Evolutionary conservation across 1,140 invertebrate species (phyloP).

Genomic region (Platyscapa corneri): DNA sequence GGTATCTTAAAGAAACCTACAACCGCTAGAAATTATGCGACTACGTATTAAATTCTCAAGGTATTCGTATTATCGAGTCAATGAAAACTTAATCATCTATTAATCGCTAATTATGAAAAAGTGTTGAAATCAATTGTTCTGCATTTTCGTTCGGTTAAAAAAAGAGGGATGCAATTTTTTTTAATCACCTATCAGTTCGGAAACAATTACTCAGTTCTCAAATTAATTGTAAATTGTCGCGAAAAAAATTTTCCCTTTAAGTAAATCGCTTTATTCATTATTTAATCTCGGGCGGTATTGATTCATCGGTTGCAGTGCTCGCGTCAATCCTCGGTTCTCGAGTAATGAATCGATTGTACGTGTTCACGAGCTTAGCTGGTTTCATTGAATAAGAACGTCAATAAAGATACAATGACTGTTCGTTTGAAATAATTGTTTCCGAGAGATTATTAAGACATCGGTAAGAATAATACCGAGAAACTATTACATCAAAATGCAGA

Average conservation of each 20-base stretch:
- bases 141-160: no score
- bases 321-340: background rate
- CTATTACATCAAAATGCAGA: background rate
- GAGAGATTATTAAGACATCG: background rate
- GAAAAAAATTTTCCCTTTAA: background rate
- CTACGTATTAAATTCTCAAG: no score
- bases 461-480: background rate
- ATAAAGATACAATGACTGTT: no score
- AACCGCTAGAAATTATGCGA: no score
- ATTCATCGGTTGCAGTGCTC: background rate
- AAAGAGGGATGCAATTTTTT: no score
- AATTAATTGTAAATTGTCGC: background rate
- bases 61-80: no score
- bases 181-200: background rate
- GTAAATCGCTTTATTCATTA: background rate
- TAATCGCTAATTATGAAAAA: no score
- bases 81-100: no score
- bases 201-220: background rate
- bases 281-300: background rate
- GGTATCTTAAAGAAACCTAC: background rate
- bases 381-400: slow-evolving; percentile 14
- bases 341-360: background rate
- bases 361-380: background rate
- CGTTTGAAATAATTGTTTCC: slow-evolving; percentile 16
- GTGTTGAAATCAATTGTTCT: no score